Percentiles rank a stretch among this genome's conserved stretches.
Conservation (phyloP, 2,888 invertebrate genomes). For the Allacma fusca region DNA sequence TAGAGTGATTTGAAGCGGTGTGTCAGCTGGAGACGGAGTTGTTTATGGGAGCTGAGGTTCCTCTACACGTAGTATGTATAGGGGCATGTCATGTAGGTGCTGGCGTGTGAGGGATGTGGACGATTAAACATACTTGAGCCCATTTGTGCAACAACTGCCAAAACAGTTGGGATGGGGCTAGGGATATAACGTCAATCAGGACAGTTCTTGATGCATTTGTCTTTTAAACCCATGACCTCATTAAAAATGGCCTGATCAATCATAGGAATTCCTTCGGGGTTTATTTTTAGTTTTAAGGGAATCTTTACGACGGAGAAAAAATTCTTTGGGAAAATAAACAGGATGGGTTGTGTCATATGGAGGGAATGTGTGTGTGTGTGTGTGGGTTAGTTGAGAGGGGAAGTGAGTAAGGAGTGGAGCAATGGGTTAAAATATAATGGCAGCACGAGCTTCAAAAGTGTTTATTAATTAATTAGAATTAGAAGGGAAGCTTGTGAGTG, state of each 20-base stretch:
- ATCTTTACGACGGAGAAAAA: not conserved
- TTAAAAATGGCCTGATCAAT: conserved; percentile 12
- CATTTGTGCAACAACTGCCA: not conserved
- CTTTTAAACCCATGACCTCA: not conserved
- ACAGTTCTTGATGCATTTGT: not conserved
- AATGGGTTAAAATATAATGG: too few relatives aligned
- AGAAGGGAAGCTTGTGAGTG: not conserved
- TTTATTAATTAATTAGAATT: conserved; percentile 7
- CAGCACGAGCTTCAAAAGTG: too few relatives aligned
- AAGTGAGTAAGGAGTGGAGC: too few relatives aligned
- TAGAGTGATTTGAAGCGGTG: too few relatives aligned
- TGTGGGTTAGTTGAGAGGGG: too few relatives aligned
- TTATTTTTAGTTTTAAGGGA: not conserved
- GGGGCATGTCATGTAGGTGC: too few relatives aligned
- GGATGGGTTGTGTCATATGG: too few relatives aligned
- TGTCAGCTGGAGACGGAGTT: too few relatives aligned
- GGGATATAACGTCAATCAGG: not conserved
- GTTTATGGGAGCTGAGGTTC: too few relatives aligned
- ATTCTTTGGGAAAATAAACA: not conserved
- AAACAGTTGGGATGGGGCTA: not conserved
- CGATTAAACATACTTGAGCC: not conserved
- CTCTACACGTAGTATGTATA: too few relatives aligned
- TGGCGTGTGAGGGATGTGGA: too few relatives aligned
- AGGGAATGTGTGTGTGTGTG: too few relatives aligned
- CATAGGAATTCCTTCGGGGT: not conserved